A percentile compares a stretch with the other conserved stretches of the same genome.
phyloP scores from a whole-genome alignment of 2,888 invertebrate species.

The Andrena minutula region DNA sequence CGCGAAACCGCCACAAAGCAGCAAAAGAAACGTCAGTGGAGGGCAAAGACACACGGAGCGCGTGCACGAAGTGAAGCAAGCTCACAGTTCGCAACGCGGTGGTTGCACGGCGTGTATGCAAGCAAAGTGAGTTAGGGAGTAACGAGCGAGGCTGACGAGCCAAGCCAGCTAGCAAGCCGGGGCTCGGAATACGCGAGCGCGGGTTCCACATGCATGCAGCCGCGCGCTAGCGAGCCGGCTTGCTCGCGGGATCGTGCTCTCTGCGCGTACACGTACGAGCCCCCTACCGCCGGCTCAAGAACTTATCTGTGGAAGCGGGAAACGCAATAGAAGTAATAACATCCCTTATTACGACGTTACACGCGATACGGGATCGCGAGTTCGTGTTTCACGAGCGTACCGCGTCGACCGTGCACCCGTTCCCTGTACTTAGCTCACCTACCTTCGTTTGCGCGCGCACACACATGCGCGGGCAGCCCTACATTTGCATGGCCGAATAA shows the following conservation, averaged over 20 bases:
- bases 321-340: constrained; percentile 76
- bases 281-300: constrained; percentile 48
- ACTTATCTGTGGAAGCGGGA: constrained; percentile 74
- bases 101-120: constrained; percentile 41
- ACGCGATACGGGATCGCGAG: constrained; percentile 75
- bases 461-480: neutral
- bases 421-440: constrained; percentile 64
- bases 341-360: constrained; percentile 76
- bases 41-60: constrained; percentile 4
- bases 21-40: constrained; percentile 29
- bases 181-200: constrained; percentile 8
- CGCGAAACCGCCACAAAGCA: neutral
- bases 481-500: constrained; percentile 49
- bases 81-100: neutral
- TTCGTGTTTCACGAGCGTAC: constrained; percentile 73
- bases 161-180: constrained; percentile 18
- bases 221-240: no score
- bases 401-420: constrained; percentile 58
- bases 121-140: constrained; percentile 72
- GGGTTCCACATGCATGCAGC: neutral
- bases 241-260: constrained; percentile 35
- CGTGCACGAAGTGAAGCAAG: neutral
- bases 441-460: constrained; percentile 16
- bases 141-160: constrained; percentile 68
- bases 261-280: constrained; percentile 44